These are phyloP conservation scores for Gallinago undulata DNA, from an alignment of 2,113 vertebrate genomes.

Conservation along the genomic window DNA sequence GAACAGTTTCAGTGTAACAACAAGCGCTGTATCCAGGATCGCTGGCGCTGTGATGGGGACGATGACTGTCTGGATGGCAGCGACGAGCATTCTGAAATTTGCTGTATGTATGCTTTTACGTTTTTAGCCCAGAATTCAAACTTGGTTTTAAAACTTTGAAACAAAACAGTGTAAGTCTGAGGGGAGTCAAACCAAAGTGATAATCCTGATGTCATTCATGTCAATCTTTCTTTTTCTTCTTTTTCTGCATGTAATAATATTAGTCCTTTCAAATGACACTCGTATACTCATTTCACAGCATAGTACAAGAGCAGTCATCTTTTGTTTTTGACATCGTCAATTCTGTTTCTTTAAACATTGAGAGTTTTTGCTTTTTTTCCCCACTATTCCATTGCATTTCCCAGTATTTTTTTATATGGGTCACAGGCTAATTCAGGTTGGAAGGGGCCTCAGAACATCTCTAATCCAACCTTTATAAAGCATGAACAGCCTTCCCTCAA, in stretches of 20 bases:
- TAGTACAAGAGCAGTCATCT: neutral
- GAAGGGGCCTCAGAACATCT: neutral
- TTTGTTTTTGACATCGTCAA: neutral
- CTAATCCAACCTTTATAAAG: neutral
- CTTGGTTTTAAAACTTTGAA: neutral
- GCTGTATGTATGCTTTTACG: conserved; percentile 78
- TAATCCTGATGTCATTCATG: neutral
- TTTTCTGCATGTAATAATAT: rapidly evolving
- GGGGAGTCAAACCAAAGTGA: neutral
- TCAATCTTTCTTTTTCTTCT: neutral
- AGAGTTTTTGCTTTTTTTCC: neutral
- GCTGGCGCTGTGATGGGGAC: conserved; percentile 95
- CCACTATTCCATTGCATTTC: neutral
- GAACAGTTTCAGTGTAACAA: conserved; percentile 94
- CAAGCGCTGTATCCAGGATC: conserved; percentile 85
- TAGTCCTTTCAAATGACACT: neutral
- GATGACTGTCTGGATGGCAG: conserved; percentile 95
- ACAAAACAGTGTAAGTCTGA: neutral
- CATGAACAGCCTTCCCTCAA: neutral
- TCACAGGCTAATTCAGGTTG: neutral
- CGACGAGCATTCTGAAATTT: conserved; percentile 86
- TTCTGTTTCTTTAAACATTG: neutral
- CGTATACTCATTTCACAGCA: rapidly evolving
- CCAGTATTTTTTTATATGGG: neutral
- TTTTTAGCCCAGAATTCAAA: rapidly evolving